A percentile compares a stretch with the other conserved stretches of the same genome.
phyloP scores from a whole-genome alignment of 2,888 invertebrate genomes.

The Rapana venosa region DNA sequence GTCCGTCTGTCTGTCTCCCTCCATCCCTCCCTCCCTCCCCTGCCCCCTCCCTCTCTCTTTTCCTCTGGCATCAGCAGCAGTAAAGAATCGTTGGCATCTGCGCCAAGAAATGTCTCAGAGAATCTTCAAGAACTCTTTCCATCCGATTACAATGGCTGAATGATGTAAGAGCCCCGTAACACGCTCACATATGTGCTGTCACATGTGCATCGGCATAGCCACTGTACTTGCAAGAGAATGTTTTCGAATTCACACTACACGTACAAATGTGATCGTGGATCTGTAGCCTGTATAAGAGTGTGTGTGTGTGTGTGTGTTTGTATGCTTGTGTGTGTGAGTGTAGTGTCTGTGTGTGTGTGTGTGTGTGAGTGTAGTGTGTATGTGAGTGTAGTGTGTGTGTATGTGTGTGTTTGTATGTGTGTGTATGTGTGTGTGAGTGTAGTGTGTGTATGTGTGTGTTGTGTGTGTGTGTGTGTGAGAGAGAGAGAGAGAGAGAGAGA shows the following conservation, averaged over 20 bases:
- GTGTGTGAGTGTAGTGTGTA: neutral
- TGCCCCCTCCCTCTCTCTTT: too few species aligned
- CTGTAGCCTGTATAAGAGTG: neutral
- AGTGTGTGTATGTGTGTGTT: neutral
- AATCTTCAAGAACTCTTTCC: too few species aligned
- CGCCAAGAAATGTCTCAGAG: too few species aligned
- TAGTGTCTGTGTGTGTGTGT: neutral
- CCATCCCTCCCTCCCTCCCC: too few species aligned
- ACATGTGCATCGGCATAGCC: neutral
- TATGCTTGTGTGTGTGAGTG: neutral
- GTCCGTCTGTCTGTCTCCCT: neutral
- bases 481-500: slow-evolving; percentile 2
- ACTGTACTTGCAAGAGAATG: neutral
- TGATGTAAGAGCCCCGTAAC: neutral
- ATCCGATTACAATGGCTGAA: too few species aligned
- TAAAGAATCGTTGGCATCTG: too few species aligned
- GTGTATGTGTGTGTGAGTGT: neutral
- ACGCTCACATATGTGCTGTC: neutral
- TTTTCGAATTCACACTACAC: neutral
- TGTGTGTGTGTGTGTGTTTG: neutral
- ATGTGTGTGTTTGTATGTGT: slow-evolving; percentile 4
- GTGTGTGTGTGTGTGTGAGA: neutral
- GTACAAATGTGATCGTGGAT: neutral
- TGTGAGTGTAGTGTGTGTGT: neutral
- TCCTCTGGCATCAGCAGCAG: too few species aligned